Base-by-base conservation (phyloP, 2,113 vertebrate species). In the Aptenodytes patagonicus region DNA sequence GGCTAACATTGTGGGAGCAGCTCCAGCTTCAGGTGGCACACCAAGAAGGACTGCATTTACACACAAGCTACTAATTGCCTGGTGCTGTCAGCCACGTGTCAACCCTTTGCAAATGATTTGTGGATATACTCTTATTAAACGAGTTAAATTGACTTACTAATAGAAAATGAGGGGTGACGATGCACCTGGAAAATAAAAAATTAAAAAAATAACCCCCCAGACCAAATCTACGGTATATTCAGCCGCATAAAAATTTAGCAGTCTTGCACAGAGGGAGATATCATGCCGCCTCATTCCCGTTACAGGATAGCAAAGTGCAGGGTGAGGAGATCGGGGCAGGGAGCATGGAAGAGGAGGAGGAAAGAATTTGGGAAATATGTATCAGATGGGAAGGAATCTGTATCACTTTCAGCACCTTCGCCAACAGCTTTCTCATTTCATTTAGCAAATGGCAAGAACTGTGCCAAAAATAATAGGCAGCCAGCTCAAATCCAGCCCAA, bases 401-500 rank as follows among this genome's bases (percentile, higher is more conserved):
- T 49, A 51, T 73, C 40, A 19, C 31, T 95, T 91, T 92, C 83
- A 84, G 42, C 83, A 89, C 64, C 76, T 91, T 87, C 4, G 1
- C 46, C 80, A 94, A 55, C 80, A 91, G 86, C 83, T 51, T 91
- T 89, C 55, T 64, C 60, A 18, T 84, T 81, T 92, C n/a, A 17
- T 52, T 71, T 62, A 66, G 64, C 34, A 75, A 89, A 83, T 16
- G 24, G 29, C 34, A 69, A 86, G 54, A 49, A 13, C 9, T 0
- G 0, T 22, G 52, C 34, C 66, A 81, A 83, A 92, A 90, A 52
- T 46, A 77, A 77, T 12, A 57, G 15, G 24, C 75, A 76, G 31
- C 11, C 32, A 47, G 52, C 34, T 80, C 40, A 25, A 52, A 25
- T 12, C n/a, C 68, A 89, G 54, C 34, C 55, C 28, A 21, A 65